Evolutionary conservation across 2,113 vertebrate species (phyloP), one percentile per base, ranked within the genome.

Genomic region (Crotophaga sulcirostris): DNA sequence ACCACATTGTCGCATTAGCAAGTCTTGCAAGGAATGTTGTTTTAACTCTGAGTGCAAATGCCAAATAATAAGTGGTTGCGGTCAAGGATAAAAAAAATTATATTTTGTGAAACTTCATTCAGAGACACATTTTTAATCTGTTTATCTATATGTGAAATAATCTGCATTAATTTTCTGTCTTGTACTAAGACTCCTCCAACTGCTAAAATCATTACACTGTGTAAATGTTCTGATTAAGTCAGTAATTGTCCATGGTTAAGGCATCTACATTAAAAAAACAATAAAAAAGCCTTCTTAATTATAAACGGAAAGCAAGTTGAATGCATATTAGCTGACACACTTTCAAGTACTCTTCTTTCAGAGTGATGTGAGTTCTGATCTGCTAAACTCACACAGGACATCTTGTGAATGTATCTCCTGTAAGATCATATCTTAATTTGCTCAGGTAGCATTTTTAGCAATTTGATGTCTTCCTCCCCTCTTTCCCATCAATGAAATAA

Each of bases 351-450:
- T 4, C 29, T 72, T 74, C 63, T 78, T 89, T 87, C 66, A 72
- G 73, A 79, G 40, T 54, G 58, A 79, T 84, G 69, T 66, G 69
- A 60, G 83, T 64, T 84, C 76, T 94, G 90, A 81, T 94, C 80
- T 87, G 31, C 79, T 84, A 9, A 44, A 34, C 54, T 79, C 40
- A 75, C 23, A 31, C 1, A 2, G 16, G 69, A 89, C 60, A 76
- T 80, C 90, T 62, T 69, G 92, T 68, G 92, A 95, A 88, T 23
- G 13, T 36, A 13, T 51, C 88, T 94, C 64, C 60, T 94, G 64
- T 78, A 93, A 92, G 72, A 96, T 72, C 68, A 28, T 79, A 89
- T 93, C 93, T 93, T 96, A 84, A 96, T 96, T 96, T 93, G 44
- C 83, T 84, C 0, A 1, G 49, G 69, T 69, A 63, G 60, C 92